phyloP scores from a whole-genome alignment of 2,113 vertebrate species.

The Megaceryle maxima region DNA sequence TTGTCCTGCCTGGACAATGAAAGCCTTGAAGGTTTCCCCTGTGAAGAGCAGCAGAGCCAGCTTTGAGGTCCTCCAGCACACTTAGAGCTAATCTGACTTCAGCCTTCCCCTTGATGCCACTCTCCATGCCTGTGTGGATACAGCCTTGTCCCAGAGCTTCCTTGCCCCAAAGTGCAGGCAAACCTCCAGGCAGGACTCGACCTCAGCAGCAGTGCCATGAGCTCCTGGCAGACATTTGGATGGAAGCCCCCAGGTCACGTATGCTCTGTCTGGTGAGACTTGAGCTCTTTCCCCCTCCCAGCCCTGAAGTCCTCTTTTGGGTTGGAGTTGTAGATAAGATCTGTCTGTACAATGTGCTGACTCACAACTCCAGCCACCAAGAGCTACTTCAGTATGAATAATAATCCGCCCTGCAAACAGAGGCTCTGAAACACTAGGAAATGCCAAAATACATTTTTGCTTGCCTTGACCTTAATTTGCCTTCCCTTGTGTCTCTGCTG shows the following conservation, averaged over 20 bases:
- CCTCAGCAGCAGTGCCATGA: accelerated
- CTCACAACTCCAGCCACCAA: neutral
- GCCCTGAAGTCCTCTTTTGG: neutral
- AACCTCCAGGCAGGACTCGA: neutral
- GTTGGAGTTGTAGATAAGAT: neutral
- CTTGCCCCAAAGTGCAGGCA: neutral
- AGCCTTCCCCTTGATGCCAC: neutral
- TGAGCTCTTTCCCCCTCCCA: neutral
- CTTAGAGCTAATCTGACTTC: neutral
- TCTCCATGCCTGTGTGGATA: neutral
- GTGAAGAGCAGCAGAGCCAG: neutral
- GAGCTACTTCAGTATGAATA: neutral
- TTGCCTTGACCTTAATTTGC: constrained; percentile 54
- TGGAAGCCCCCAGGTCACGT: neutral
- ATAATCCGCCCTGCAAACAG: neutral
- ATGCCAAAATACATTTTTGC: constrained; percentile 15
- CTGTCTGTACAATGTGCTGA: neutral
- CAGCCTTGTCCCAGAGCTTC: neutral
- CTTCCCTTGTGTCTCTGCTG: neutral
- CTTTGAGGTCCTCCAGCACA: neutral
- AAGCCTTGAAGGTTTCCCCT: neutral
- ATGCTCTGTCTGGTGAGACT: neutral
- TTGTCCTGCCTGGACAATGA: neutral
- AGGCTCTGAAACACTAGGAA: neutral
- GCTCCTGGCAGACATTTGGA: neutral